Evolutionary conservation across 2,797 vertebrate species (phyloP).

Genomic region (Sphenopsis melanotis): DNA sequence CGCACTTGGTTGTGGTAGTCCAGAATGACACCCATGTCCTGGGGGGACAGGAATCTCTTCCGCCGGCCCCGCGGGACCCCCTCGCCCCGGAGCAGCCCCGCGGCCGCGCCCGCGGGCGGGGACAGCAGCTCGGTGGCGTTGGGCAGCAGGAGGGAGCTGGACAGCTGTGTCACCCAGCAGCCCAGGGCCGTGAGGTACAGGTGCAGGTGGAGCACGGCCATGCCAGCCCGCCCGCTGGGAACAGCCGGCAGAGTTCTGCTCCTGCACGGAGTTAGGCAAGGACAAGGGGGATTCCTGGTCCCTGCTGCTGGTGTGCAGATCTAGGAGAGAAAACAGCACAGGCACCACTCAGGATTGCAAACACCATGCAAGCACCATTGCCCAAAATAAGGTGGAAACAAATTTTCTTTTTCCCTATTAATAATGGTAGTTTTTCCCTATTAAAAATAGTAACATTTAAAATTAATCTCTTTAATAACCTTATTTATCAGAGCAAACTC

Average conservation of each 20-base stretch:
- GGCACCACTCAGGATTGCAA: neutral
- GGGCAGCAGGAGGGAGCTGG: constrained; percentile 51
- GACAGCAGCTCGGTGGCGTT: constrained; percentile 66
- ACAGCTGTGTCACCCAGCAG: constrained; percentile 73
- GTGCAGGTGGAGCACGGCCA: constrained; percentile 65
- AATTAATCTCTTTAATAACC: neutral
- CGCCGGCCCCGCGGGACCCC: constrained; percentile 59
- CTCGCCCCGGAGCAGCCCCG: neutral
- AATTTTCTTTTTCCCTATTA: neutral
- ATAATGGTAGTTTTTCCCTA: neutral
- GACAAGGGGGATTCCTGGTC: neutral
- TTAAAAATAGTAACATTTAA: neutral
- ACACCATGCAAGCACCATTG: neutral
- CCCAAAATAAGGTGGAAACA: neutral
- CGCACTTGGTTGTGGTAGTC: constrained; percentile 87
- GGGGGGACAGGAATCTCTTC: constrained; percentile 76
- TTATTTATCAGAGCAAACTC: neutral
- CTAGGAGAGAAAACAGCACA: constrained; percentile 8
- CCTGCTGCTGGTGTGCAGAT: neutral
- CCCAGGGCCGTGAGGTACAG: constrained; percentile 77
- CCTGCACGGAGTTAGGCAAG: neutral
- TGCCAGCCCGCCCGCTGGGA: neutral
- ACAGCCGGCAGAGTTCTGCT: rapidly evolving
- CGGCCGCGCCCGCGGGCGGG: neutral
- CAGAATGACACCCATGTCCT: constrained; percentile 79